Conservation (phyloP, 2,888 invertebrate genomes). For the Lithophane socia region DNA sequence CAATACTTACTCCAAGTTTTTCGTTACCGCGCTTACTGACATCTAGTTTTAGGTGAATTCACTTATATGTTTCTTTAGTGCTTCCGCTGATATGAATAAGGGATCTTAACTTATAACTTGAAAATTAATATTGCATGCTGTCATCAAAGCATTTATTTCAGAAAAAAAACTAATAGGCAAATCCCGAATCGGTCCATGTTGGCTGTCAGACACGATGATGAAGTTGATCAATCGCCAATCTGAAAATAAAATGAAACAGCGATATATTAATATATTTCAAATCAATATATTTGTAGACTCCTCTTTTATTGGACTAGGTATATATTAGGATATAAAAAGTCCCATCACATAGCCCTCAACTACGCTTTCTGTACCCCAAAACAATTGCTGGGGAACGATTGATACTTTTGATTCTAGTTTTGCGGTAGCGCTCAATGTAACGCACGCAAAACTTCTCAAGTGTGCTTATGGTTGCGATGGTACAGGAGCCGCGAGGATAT, state of each 20-base stretch:
- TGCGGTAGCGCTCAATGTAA: too few relatives aligned
- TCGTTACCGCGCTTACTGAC: not conserved
- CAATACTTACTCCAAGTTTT: not conserved
- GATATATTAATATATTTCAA: not conserved
- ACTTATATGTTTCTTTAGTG: not conserved
- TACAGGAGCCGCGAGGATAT: too few relatives aligned
- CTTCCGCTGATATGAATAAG: not conserved
- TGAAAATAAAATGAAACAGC: slow-evolving; percentile 17
- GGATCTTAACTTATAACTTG: not conserved
- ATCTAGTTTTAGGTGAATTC: not conserved
- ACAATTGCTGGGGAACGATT: not conserved
- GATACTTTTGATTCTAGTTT: not conserved
- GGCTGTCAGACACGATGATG: not conserved
- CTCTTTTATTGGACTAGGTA: not conserved
- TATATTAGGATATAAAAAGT: too few relatives aligned
- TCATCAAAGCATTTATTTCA: slow-evolving; percentile 30
- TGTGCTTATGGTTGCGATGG: too few relatives aligned
- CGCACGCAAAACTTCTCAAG: not conserved
- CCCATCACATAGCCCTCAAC: not conserved
- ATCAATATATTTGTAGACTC: not conserved
- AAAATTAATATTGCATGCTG: not conserved
- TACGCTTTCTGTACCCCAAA: not conserved
- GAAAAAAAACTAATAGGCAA: not conserved
- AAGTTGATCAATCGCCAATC: slow-evolving; percentile 32
- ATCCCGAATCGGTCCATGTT: not conserved